Percentiles rank a stretch among this genome's conserved stretches.
These are phyloP conservation scores for Microcebus tavaratra DNA, from an alignment of 2,113 vertebrate species.

Conservation along the genomic window DNA sequence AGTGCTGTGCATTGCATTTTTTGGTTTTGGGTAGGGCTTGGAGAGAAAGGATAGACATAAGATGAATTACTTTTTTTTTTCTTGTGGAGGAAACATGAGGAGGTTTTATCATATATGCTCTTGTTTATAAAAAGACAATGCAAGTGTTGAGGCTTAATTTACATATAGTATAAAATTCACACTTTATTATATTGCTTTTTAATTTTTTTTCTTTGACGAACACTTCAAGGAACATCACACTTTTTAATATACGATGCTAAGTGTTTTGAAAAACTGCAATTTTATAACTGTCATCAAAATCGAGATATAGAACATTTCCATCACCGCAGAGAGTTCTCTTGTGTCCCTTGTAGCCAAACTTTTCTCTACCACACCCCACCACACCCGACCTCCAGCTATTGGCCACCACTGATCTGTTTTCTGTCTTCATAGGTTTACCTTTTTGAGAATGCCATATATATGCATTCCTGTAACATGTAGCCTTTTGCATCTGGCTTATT, in stretches of 20 bases:
- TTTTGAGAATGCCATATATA: neutral
- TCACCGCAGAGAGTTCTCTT: neutral
- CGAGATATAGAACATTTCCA: neutral
- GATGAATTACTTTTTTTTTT: slow-evolving; percentile 4
- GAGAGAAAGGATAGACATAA: neutral
- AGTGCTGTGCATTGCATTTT: neutral
- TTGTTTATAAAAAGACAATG: neutral
- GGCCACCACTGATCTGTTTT: neutral
- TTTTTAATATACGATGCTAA: neutral
- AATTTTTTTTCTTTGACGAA: too few relatives aligned
- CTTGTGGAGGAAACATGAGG: neutral
- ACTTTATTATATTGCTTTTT: neutral
- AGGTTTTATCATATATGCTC: neutral
- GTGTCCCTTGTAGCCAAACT: accelerated
- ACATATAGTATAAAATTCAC: neutral
- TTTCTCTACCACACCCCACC: neutral
- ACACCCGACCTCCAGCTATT: too few relatives aligned
- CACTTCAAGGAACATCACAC: too few relatives aligned
- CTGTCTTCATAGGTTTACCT: neutral
- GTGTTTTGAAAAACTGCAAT: neutral
- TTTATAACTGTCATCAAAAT: neutral
- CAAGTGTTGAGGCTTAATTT: neutral
- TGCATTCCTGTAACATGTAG: neutral
- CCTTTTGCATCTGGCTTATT: neutral
- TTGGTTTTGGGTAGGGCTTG: neutral